Base-by-base conservation (phyloP, 1,140 invertebrate genomes). In the Drosophila chauvacae region DNA sequence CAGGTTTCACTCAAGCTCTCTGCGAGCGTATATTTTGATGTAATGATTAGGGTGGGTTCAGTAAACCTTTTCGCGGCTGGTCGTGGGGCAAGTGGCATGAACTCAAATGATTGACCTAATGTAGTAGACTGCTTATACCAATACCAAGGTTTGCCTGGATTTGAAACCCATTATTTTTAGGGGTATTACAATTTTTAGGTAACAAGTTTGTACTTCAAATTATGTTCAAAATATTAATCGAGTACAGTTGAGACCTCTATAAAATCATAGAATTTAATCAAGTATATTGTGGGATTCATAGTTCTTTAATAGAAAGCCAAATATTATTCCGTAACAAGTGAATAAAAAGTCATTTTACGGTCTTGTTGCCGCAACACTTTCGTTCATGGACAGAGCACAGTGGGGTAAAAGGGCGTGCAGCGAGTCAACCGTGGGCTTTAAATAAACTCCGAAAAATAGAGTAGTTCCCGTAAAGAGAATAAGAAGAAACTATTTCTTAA, bases 11-110 rank as follows among this genome's bases (percentile, higher is more conserved):
- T 37, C 53, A 7, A 16, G 23, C 41, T 28, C 51, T 41, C 11
- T 39, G 61, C 55, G 55, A 48, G 62, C 66, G 30, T 66, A 77
- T 62, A 77, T 70, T 70, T 61, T 78, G 75, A 78, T 78, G 75
- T 78, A 78, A 78, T 78, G 64, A 78, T 78, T 78, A 78, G 58
- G 61, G 56, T 45, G 16, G 33, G 33, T 62, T 41, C 33, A 39
- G 50, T 39, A 50, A 37, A 35, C 41, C 74, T 33, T 55, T 18
- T 14, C 18, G 2, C 13, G n/a, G n/a, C 4, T 20, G 42, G 23
- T 42, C 14, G 23, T 18, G 33, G 23, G n/a, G 37, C 41, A 66
- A 44, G 28, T 41, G 45, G 42, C 65, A 53, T 65, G 51, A 44
- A 65, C 51, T 50, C 45, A 28, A 51, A 26, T 35, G 14, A 35